Percentiles rank a stretch among this genome's conserved stretches.
phyloP scores from a whole-genome alignment of 2,888 invertebrate genomes.

The Stenotaenia linearis region DNA sequence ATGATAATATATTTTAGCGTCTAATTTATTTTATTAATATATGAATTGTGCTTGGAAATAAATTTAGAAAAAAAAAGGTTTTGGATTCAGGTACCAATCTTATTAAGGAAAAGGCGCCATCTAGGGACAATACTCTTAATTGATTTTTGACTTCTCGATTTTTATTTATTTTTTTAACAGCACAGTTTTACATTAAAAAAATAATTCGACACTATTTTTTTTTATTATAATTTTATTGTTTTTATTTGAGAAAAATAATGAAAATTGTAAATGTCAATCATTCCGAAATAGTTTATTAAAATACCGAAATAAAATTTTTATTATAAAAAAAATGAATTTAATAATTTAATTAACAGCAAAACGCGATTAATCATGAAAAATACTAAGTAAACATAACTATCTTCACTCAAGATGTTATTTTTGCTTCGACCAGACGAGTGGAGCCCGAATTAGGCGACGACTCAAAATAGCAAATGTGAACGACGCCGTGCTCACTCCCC shows the following conservation, averaged over 20 bases:
- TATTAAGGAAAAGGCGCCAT: no score
- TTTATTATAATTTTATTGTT: background rate
- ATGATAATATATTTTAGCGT: conserved; percentile 21
- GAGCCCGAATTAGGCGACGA: conserved; percentile 26
- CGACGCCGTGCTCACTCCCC: conserved; percentile 24
- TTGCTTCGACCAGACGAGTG: background rate
- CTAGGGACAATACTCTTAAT: background rate
- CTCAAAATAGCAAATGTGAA: background rate
- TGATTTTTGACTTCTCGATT: background rate
- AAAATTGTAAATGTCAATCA: background rate
- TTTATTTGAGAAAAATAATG: background rate
- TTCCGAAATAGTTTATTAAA: background rate
- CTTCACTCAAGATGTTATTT: background rate
- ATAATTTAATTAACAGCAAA: no score
- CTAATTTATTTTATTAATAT: conserved; percentile 8
- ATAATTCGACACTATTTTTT: background rate
- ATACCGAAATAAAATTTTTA: background rate
- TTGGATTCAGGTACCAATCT: no score
- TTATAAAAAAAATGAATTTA: background rate
- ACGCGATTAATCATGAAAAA: background rate
- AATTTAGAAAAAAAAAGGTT: background rate
- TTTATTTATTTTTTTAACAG: background rate
- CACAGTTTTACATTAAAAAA: background rate
- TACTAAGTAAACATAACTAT: background rate
- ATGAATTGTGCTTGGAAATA: background rate